Conservation (phyloP, 2,888 invertebrate genomes). For the Drosophila meridionalis region DNA sequence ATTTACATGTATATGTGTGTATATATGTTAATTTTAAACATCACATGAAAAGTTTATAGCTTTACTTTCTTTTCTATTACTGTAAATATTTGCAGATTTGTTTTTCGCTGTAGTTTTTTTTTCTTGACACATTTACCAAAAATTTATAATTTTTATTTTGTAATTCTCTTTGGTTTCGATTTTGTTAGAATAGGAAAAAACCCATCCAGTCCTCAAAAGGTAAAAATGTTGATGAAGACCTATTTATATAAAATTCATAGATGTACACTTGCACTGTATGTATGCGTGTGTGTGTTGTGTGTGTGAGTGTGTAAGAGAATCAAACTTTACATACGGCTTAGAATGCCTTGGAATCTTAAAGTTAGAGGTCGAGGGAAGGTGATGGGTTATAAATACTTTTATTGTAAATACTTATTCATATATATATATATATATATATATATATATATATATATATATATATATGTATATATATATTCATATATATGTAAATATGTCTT, state of each 20-base stretch:
- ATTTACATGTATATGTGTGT: constrained; percentile 22
- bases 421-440: constrained; percentile 12
- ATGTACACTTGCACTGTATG: constrained; percentile 37
- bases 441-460: background rate
- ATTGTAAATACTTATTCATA: constrained; percentile 34
- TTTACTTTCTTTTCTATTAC: constrained; percentile 40
- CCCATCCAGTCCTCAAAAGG: constrained; percentile 73
- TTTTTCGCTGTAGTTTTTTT: constrained; percentile 36
- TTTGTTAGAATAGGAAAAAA: constrained; percentile 70
- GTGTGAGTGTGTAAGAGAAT: constrained; percentile 13
- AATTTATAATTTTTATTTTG: constrained; percentile 12
- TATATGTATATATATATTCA: constrained; percentile 19
- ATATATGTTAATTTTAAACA: constrained; percentile 72
- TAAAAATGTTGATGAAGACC: constrained; percentile 75
- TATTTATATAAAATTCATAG: constrained; percentile 71
- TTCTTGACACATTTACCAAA: constrained; percentile 36
- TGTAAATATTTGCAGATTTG: constrained; percentile 50
- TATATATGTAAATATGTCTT: constrained; percentile 18
- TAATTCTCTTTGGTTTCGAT: constrained; percentile 16
- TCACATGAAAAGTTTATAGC: constrained; percentile 79
- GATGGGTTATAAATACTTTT: constrained; percentile 44
- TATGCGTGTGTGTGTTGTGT: constrained; percentile 32
- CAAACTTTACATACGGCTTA: constrained; percentile 9
- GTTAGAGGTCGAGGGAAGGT: constrained; percentile 16
- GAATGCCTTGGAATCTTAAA: constrained; percentile 27